Evolutionary conservation across 2,888 invertebrate species (phyloP).

Genomic region (Beris chalybata): DNA sequence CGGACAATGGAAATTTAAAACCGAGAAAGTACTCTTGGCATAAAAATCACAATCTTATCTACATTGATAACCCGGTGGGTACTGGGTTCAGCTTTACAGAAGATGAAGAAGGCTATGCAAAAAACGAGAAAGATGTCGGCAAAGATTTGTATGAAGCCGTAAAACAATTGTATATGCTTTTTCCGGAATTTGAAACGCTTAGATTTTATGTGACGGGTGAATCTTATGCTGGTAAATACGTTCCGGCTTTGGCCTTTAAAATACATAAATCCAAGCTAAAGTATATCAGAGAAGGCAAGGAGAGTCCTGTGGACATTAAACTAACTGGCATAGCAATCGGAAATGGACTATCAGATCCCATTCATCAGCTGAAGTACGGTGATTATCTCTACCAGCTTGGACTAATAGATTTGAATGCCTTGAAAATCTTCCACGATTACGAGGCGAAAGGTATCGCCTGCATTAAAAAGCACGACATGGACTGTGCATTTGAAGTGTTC

Average conservation of each 20-base stretch:
- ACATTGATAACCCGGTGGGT: constrained; percentile 92
- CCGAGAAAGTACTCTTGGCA: constrained; percentile 79
- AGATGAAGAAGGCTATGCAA: constrained; percentile 73
- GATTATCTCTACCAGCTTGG: constrained; percentile 81
- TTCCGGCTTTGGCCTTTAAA: constrained; percentile 69
- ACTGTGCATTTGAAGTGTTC: constrained; percentile 71
- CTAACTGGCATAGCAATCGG: constrained; percentile 64
- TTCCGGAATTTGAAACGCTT: constrained; percentile 71
- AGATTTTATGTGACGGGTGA: constrained; percentile 89
- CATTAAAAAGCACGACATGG: constrained; percentile 67
- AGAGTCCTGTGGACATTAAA: constrained; percentile 48
- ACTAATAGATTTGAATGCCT: constrained; percentile 62
- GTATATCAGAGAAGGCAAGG: constrained; percentile 37
- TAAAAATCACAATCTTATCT: constrained; percentile 75
- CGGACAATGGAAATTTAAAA: constrained; percentile 50
- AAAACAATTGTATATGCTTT: constrained; percentile 81
- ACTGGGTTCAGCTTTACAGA: constrained; percentile 90
- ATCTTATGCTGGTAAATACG: constrained; percentile 80
- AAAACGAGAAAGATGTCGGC: constrained; percentile 78
- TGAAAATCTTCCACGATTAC: constrained; percentile 62
- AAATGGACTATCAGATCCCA: constrained; percentile 78
- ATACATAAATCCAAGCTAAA: constrained; percentile 58
- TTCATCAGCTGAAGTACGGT: constrained; percentile 74
- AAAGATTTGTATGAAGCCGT: constrained; percentile 75
- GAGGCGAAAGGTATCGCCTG: constrained; percentile 63